Evolutionary conservation across 2,888 invertebrate genomes (phyloP).

Genomic region (Synanthedon andrenaeformis): DNA sequence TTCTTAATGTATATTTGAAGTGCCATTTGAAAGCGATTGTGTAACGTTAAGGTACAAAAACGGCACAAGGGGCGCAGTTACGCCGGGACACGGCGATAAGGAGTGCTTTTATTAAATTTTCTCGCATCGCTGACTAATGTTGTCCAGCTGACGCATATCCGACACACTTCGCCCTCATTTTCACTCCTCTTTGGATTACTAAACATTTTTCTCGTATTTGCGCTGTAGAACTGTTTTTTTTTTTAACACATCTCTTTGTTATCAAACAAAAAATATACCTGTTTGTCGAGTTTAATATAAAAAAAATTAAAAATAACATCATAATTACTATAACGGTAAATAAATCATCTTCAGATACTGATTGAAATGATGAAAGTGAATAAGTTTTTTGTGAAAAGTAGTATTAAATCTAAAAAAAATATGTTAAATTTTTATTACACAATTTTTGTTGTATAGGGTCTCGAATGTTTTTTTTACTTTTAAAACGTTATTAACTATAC

Average conservation of each 20-base stretch:
- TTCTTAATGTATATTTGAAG: not conserved
- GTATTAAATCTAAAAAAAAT: too few species aligned
- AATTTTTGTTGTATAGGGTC: too few species aligned
- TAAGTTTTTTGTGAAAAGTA: too few species aligned
- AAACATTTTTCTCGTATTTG: slow-evolving; percentile 21
- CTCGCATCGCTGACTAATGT: slow-evolving; percentile 64
- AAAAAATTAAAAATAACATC: too few species aligned
- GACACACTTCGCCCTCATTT: slow-evolving; percentile 44
- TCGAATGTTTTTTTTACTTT: too few species aligned
- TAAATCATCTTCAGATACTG: too few species aligned
- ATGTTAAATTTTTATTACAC: too few species aligned
- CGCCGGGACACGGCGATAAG: slow-evolving; percentile 19
- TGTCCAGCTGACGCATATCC: slow-evolving; percentile 58
- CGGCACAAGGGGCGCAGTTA: slow-evolving; percentile 11
- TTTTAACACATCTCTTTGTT: not conserved
- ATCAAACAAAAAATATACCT: not conserved
- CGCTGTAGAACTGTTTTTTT: not conserved
- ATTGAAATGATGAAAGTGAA: too few species aligned
- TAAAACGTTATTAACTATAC: too few species aligned
- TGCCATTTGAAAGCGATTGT: slow-evolving; percentile 5
- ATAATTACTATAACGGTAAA: too few species aligned
- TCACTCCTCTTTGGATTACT: slow-evolving; percentile 29
- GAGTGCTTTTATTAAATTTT: slow-evolving; percentile 65
- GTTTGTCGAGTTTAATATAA: too few species aligned
- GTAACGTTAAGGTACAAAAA: slow-evolving; percentile 13